Base-by-base conservation (phyloP, 2,888 invertebrate species). In the Nymphalis c-album region DNA sequence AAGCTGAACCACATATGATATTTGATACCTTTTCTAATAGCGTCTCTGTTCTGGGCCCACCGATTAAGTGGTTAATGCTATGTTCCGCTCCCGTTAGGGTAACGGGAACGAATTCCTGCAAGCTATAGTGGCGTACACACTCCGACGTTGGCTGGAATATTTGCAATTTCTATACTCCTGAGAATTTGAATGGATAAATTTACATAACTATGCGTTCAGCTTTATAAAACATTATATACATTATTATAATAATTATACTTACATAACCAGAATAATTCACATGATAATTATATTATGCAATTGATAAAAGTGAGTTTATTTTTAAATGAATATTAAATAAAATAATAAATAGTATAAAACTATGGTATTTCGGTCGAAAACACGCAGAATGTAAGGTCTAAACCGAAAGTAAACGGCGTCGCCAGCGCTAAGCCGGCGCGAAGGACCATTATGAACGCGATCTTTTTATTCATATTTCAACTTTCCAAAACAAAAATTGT, bases 61-160 rank as follows among this genome's bases (percentile, higher is more conserved):
- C 73, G 77, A 77, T 76, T 76, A 77, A 77, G 75, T 75, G 73
- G 74, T 77, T 72, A 77, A 75, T 76, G 66, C 67, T 64, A 63
- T 67, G 75, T 70, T 68, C 72, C 69, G 71, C 63, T 69, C 69
- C 68, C 78, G 79, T 77, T 80, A 78, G 69, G 69, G 74, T 79
- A 81, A 80, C 81, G 80, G 80, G 76, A 78, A 73, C 74, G 73
- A 73, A 79, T 80, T 75, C 80, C 79, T 53, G 68, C 62, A 10
- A 55, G 55, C 55, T 31, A 55, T 35, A 55, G n/a, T 31, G 35
- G 31, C 31, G 31, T 31, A 48, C 48, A 31, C 17, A n/a, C 55
- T 26, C 55, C 31, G 55, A 55, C 48, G 48, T 48, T n/a, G 7
- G n/a, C 55, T 51, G 51, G 55, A 31, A 35, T 55, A 55, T 55